Conservation (phyloP, 2,797 vertebrate species). For the Oreochromis mossambicus region DNA sequence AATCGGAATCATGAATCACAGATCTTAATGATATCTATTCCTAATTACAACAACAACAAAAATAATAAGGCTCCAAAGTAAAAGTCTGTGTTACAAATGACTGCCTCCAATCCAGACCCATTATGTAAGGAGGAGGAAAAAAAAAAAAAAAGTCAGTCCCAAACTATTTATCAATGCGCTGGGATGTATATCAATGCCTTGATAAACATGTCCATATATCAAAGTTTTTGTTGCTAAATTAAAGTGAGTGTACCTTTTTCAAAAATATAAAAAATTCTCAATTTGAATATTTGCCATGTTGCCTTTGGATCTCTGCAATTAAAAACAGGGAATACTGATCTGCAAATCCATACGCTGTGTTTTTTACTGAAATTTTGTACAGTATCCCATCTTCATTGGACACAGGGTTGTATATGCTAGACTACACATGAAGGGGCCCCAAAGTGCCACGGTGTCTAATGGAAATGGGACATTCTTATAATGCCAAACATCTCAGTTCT, state of each 20-base stretch:
- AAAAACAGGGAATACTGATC: not conserved
- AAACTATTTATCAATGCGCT: rapidly evolving
- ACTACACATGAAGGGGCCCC: slow-evolving; percentile 77
- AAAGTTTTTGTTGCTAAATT: not conserved
- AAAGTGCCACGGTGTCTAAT: slow-evolving; percentile 69
- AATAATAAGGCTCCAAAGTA: not conserved
- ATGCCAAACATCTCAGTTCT: slow-evolving; percentile 77
- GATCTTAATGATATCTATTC: not conserved
- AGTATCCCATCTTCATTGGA: not conserved
- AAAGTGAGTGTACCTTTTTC: not conserved
- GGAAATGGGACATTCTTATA: slow-evolving; percentile 80
- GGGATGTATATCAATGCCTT: not conserved
- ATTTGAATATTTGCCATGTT: not conserved
- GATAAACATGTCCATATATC: not conserved
- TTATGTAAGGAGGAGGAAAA: not conserved
- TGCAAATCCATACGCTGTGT: not conserved
- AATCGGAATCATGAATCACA: not conserved
- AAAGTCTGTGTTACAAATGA: not conserved
- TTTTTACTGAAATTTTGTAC: not conserved
- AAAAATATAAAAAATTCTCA: not conserved
- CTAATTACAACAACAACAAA: not conserved
- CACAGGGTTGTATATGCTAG: slow-evolving; percentile 61
- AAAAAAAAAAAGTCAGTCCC: rapidly evolving
- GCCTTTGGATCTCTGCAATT: not conserved
- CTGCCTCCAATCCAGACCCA: not conserved